Evolutionary conservation across 2,113 vertebrate species (phyloP).

Genomic region (Epinephelus fuscoguttatus): DNA sequence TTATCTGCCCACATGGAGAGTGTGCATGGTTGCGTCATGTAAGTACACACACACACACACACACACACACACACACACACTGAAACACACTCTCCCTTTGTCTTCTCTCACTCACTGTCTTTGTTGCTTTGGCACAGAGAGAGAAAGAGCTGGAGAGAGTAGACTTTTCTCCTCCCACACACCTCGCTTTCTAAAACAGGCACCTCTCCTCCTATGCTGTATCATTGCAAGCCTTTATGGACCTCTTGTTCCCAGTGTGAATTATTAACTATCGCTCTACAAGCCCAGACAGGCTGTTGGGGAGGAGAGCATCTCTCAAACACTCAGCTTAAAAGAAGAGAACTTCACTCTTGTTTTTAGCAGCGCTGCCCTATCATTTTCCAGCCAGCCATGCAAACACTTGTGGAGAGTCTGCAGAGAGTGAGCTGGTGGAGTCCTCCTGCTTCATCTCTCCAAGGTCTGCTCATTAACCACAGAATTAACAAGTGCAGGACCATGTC

Average conservation of each 20-base stretch:
- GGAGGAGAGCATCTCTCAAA: conserved; percentile 52
- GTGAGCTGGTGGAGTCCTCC: neutral
- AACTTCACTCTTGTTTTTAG: conserved; percentile 53
- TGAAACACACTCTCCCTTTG: neutral
- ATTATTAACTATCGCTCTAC: conserved; percentile 74
- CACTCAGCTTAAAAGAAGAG: conserved; percentile 56
- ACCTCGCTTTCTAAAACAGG: conserved; percentile 48
- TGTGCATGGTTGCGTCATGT: conserved; percentile 18
- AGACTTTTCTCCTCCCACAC: conserved; percentile 66
- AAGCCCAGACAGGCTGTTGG: conserved; percentile 59
- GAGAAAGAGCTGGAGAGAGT: conserved; percentile 18
- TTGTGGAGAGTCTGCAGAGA: conserved; percentile 5
- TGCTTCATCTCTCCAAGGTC: neutral
- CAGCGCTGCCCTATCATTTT: conserved; percentile 26
- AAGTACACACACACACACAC: conserved; percentile 11
- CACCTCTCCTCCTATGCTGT: conserved; percentile 39
- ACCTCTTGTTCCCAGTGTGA: conserved; percentile 76
- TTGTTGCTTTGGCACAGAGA: conserved; percentile 30
- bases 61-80: conserved; percentile 12
- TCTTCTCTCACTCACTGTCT: conserved; percentile 33
- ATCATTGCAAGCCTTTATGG: conserved; percentile 69
- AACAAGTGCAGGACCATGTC: neutral
- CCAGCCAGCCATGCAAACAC: conserved; percentile 25
- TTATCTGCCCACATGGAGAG: conserved; percentile 51
- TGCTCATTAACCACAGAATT: neutral